phyloP scores from a whole-genome alignment of 1,140 invertebrate species.

The Akabosia matsudoensis region DNA sequence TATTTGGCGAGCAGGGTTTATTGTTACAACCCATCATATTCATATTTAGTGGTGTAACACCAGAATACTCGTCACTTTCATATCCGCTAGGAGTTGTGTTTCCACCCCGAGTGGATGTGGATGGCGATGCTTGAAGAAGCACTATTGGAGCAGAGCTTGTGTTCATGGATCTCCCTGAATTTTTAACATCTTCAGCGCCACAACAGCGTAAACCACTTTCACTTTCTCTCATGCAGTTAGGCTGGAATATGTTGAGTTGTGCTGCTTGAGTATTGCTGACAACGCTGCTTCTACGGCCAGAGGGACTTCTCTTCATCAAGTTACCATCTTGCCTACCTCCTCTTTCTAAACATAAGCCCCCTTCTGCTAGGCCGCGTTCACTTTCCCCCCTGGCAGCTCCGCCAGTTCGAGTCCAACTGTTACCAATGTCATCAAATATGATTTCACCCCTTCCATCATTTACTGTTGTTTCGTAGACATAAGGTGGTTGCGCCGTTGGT shows the following conservation, averaged over 20 bases:
- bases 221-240: background rate
- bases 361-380: background rate
- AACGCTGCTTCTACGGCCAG: background rate
- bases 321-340: background rate
- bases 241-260: conserved; percentile 3
- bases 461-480: conserved; percentile 53
- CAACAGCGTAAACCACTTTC: conserved; percentile 3
- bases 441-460: conserved; percentile 67
- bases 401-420: conserved; percentile 54
- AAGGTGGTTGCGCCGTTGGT: conserved; percentile 23
- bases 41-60: background rate
- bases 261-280: background rate
- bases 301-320: background rate
- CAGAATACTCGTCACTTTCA: conserved; percentile 45
- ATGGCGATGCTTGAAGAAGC: conserved; percentile 29
- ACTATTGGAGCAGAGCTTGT: background rate
- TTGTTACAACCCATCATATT: conserved; percentile 8
- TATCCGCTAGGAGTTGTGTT: conserved; percentile 43
- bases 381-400: conserved; percentile 35
- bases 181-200: background rate
- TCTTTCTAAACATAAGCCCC: background rate
- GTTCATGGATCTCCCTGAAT: conserved; percentile 8
- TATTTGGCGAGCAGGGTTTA: conserved; percentile 25
- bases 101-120: conserved; percentile 38
- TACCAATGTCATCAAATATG: conserved; percentile 76